These are phyloP conservation scores for Thymelicus sylvestris DNA, from an alignment of 2,888 invertebrate species.

Conservation along the genomic window DNA sequence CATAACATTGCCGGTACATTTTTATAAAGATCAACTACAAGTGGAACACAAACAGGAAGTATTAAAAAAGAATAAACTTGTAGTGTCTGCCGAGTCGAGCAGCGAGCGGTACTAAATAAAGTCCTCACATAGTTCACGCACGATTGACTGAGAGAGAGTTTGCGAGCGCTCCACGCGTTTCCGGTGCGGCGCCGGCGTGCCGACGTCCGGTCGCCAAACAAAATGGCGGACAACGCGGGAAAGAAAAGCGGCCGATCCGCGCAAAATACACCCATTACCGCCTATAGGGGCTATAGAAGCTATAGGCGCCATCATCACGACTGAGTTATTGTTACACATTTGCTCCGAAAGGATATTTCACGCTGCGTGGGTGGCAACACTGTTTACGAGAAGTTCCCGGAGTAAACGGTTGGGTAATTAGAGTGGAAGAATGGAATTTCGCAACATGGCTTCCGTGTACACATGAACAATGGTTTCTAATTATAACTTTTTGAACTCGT, in stretches of 20 bases:
- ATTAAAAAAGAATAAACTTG: constrained; percentile 24
- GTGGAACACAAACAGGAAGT: constrained; percentile 20
- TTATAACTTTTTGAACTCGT: constrained; percentile 4
- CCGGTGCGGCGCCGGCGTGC: constrained; percentile 71
- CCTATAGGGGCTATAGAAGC: constrained; percentile 49
- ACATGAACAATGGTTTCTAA: constrained; percentile 3
- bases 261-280: constrained; percentile 60
- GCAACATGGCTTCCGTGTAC: constrained; percentile 1
- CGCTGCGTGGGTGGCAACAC: constrained; percentile 11
- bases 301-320: constrained; percentile 38
- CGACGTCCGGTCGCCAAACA: constrained; percentile 67
- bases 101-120: constrained; percentile 37
- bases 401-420: constrained; percentile 17
- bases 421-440: constrained; percentile 15
- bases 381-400: constrained; percentile 20
- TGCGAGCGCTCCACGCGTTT: constrained; percentile 64
- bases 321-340: constrained; percentile 56
- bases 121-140: constrained; percentile 49
- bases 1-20: neutral
- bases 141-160: constrained; percentile 65
- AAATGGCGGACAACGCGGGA: constrained; percentile 49
- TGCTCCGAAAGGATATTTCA: constrained; percentile 28
- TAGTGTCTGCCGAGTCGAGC: constrained; percentile 8
- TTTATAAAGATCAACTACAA: neutral
- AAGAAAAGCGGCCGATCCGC: constrained; percentile 45